These are phyloP conservation scores for Karalla daura DNA, from an alignment of 2,797 vertebrate genomes.

Conservation along the genomic window DNA sequence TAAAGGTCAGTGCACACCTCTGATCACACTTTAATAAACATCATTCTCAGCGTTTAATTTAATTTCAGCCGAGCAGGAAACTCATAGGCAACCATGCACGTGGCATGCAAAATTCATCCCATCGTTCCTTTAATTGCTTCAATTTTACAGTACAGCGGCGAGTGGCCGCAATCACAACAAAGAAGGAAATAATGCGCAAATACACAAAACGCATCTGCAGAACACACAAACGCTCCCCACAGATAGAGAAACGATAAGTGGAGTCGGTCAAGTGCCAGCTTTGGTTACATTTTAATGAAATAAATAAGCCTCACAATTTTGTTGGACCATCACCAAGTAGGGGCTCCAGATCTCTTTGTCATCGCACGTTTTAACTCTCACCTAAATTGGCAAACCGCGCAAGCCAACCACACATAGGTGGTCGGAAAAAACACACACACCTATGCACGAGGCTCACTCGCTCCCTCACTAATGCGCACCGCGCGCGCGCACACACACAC, in stretches of 20 bases:
- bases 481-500: constrained; percentile 25
- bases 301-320: constrained; percentile 37
- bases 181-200: constrained; percentile 46
- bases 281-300: constrained; percentile 55
- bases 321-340: constrained; percentile 43
- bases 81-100: constrained; percentile 73
- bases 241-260: constrained; percentile 35
- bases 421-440: constrained; percentile 36
- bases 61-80: constrained; percentile 82
- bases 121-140: constrained; percentile 83
- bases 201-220: constrained; percentile 50
- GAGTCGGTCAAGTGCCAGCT: constrained; percentile 50
- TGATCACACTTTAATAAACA: constrained; percentile 88
- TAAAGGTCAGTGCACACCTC: constrained; percentile 87
- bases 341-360: constrained; percentile 58
- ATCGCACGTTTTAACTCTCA: constrained; percentile 71
- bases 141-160: constrained; percentile 79
- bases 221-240: constrained; percentile 12
- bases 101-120: constrained; percentile 78
- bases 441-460: no score
- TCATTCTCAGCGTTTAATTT: constrained; percentile 85
- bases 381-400: constrained; percentile 64
- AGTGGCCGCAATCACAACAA: constrained; percentile 63
- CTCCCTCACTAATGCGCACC: no score
- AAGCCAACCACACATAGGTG: constrained; percentile 38